Base-by-base conservation (phyloP, 2,797 vertebrate genomes). In the Paratrypauchen microcephalus region DNA sequence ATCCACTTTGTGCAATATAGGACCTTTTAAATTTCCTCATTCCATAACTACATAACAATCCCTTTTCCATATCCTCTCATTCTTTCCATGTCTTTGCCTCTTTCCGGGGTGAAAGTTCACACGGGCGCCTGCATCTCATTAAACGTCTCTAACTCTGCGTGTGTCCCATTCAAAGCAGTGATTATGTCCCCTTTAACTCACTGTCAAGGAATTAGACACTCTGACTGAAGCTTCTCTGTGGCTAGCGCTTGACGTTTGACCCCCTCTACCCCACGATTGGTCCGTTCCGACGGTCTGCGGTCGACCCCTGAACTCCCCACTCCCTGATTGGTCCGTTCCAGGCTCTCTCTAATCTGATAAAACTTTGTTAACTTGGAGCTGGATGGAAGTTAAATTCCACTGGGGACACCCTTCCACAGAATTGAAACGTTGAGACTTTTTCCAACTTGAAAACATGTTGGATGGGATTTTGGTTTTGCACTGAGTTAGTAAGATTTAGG, bases 21-120 rank as follows among this genome's bases (percentile, higher is more conserved):
- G 32, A n/a, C 8, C 32, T 8, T 36, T 36, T 36, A 36, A 36
- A 60, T 18, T 4, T 16, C 19, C 18, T 60, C 28, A 60, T 60
- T 60, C 58, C 58, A 60, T 60, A 60, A 60, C 30, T 61, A 26
- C 32, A 39, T 61, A 36, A 47, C 21, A 28, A 32, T 66, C 41
- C 50, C 26, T 26, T 24, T 63, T 68, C 68, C 62, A 19, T 48
- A 9, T 68, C 52, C 26, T 59, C 36, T 73, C 65, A 41, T 68
- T 68, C 36, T 55, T 41, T 65, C 67, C 60, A 48, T 66, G 50
- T 70, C 30, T 62, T 55, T 60, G 45, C 54, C 56, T 55, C 47
- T 54, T 23, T 16, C 57, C 2, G 41, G 64, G 74, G 65, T 82
- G 76, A 79, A 15, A 79, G 75, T 72, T 81, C 78, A 73, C 32